Evolutionary conservation across 2,888 invertebrate genomes (phyloP), one percentile per base, ranked within the genome.

Genomic region (Crematogaster levior): DNA sequence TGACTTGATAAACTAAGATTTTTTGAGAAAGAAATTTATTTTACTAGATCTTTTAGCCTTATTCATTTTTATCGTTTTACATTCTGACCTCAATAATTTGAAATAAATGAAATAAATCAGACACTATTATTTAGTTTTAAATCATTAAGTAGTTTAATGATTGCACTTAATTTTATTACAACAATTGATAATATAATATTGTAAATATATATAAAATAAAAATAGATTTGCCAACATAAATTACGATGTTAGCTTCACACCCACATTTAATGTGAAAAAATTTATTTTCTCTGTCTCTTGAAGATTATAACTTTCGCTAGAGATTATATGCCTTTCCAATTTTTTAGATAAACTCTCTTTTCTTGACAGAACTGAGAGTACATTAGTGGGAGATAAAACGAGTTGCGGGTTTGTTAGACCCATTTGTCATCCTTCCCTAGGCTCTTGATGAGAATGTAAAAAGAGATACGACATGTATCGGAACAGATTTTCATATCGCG

Each of bases 401-500:
- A 65, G 37, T n/a, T 58, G 37, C 27, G 48, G 37, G 65, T 81
- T 81, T 65, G 65, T 81, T 81, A 74, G 40, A 74, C 74, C 15
- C 65, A 74, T 81, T 65, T 81, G 74, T 74, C 65, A 74, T 74
- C 48, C 37, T 74, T 74, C 65, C 46, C n/a, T 63, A 27, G 24
- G 15, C 15, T 65, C 43, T n/a, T 58, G 74, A 81, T 43, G 81
- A 74, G 56, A 65, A 65, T n/a, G 40, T 58, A 66, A 81, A 81
- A 81, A 81, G 46, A 43, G 43, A 65, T 72, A 65, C n/a, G 46
- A 65, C 81, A 61, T 27, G 74, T 75, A 81, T 58, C 46, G 34
- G n/a, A 65, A 24, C 37, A 40, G 74, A 74, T 81, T 81, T 74
- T 81, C 65, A 43, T 15, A 63, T 81, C 74, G 74, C 81, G 63